These are phyloP conservation scores for Pelagia noctiluca DNA, from an alignment of 30 jellyfish, hydroid and myxozoan genomes.

Conservation along the genomic window DNA sequence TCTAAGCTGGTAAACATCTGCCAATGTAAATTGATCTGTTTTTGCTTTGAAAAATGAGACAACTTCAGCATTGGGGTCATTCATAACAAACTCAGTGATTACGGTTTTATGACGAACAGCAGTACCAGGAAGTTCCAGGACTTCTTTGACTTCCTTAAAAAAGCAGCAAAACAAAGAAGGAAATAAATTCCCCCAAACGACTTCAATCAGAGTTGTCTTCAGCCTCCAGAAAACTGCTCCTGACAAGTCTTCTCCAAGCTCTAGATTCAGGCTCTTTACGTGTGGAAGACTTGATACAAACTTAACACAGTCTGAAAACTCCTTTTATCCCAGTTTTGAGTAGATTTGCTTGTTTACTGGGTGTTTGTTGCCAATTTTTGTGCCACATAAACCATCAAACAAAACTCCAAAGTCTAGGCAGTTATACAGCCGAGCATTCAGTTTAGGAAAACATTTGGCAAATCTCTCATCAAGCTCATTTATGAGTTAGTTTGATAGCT, in stretches of 20 bases:
- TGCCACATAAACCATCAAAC: slow-evolving; percentile 8
- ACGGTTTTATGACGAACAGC: slow-evolving; percentile 7
- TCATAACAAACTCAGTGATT: background rate
- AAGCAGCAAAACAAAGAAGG: slow-evolving; percentile 12
- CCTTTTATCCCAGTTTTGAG: slow-evolving; percentile 15
- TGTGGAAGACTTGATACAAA: slow-evolving; percentile 41
- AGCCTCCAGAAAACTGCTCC: slow-evolving; percentile 22
- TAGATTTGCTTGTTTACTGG: slow-evolving; percentile 19
- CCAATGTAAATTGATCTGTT: slow-evolving; percentile 6
- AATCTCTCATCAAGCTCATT: slow-evolving; percentile 21
- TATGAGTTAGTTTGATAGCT: slow-evolving; percentile 4
- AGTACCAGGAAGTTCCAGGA: slow-evolving; percentile 6
- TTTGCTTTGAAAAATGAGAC: slow-evolving; percentile 7
- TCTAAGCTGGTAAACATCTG: slow-evolving; percentile 14
- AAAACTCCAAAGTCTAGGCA: slow-evolving; percentile 31
- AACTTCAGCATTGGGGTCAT: background rate
- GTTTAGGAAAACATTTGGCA: slow-evolving; percentile 28
- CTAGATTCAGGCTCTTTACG: slow-evolving; percentile 4
- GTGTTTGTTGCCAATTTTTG: background rate
- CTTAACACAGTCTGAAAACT: slow-evolving; percentile 5
- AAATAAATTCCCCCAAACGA: slow-evolving; percentile 36
- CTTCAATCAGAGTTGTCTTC: slow-evolving; percentile 22
- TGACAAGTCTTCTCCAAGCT: background rate
- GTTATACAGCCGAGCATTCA: slow-evolving; percentile 1
- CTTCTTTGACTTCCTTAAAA: slow-evolving; percentile 14